Conservation (phyloP, 2,888 invertebrate genomes). For the Conomelus anceps region DNA sequence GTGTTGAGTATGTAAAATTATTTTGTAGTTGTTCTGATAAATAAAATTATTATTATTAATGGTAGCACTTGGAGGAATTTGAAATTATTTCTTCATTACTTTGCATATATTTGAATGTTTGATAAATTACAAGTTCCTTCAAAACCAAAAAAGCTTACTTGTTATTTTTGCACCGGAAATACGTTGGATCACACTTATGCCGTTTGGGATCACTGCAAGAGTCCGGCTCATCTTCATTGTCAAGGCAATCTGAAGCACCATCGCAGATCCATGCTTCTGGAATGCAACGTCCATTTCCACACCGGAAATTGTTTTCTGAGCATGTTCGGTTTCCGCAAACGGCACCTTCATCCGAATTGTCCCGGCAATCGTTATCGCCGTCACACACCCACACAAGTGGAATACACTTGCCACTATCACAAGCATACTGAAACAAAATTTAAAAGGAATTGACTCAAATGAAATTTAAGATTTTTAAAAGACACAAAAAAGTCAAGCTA, state of each 20-base stretch:
- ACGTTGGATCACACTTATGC: conserved; percentile 67
- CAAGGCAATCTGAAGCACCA: conserved; percentile 66
- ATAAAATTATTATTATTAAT: no score
- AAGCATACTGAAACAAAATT: conserved; percentile 52
- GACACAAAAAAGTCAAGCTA: not conserved
- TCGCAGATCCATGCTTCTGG: conserved; percentile 77
- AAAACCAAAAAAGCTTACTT: conserved; percentile 38
- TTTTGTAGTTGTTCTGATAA: no score
- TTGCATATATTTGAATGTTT: not conserved
- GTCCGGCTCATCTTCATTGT: conserved; percentile 71
- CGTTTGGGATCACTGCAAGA: conserved; percentile 51
- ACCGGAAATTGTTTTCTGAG: conserved; percentile 43
- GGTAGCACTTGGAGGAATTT: no score
- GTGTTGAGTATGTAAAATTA: no score
- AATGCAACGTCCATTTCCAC: conserved; percentile 57
- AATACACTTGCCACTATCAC: conserved; percentile 60
- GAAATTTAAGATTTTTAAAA: not conserved
- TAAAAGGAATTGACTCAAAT: no score
- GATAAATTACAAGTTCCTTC: no score
- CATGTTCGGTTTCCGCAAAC: conserved; percentile 46
- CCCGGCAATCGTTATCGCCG: conserved; percentile 66
- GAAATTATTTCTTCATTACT: not conserved
- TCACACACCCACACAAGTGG: conserved; percentile 75
- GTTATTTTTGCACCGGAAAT: conserved; percentile 65
- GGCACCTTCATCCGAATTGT: conserved; percentile 55